Base-by-base conservation (phyloP, 2,113 vertebrate species). In the Chloebia gouldiae region DNA sequence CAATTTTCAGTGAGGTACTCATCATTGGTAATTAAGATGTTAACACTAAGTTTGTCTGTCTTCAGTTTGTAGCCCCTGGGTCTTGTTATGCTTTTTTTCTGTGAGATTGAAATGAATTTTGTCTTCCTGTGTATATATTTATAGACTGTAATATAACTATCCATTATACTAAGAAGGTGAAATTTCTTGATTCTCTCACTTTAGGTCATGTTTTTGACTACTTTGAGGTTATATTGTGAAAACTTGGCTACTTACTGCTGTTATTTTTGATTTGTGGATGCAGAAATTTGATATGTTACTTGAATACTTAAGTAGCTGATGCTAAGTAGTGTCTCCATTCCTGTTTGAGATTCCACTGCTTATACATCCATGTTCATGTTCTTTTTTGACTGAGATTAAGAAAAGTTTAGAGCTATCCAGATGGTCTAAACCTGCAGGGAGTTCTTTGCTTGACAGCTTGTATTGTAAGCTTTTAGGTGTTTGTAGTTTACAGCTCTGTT, bases 341-440 rank as follows among this genome's bases (percentile, higher is more conserved):
- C 57, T 81, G 7, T 49, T 71, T 89, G 60, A 85, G 73, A 78
- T 78, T 95, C 51, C 42, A 47, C 56, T 84, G 56, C 84, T 92
- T 78, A 45, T 78, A 39, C 30, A 84, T 71, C 64, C 33, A 56
- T 40, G 37, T 79, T 92, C 65, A 37, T 53, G 17, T 87, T 81
- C 17, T 81, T 75, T 93, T 89, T 77, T 86, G 31, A 81, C n/a
- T 64, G 33, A 75, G 70, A 92, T 85, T 54, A 82, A 50, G 65
- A 70, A 91, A 89, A 85, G 44, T 95, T 95, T 87, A 30, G 73
- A 94, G 51, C 51, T 91, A 71, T 84, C 69, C 84, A 96, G 84
- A 91, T 95, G 93, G 90, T 84, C 69, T 81, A 84, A 95, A 96
- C 71, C 90, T 91, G 65, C 65, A 91, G 90, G 87, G 84, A 94